Evolutionary conservation across 2,113 vertebrate genomes (phyloP), one percentile per base, ranked within the genome.

Genomic region (Syrrhaptes paradoxus): DNA sequence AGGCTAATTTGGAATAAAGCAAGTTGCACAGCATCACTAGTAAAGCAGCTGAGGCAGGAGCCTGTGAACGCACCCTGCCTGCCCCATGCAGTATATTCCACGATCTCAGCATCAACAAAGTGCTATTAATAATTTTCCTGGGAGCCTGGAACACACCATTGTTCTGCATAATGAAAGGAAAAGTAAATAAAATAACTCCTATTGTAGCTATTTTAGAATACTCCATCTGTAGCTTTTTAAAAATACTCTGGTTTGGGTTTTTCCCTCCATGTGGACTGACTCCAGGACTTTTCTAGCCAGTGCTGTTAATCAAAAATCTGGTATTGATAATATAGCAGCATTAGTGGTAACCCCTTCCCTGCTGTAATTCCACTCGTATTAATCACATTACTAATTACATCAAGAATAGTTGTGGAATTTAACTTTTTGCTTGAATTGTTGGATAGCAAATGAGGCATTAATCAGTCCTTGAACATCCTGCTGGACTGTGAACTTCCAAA

Each of bases 161-260:
- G 82, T 95, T 96, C 70, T 62, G 54, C 58, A 96, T 84, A 94
- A 93, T 87, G 83, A 90, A 92, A 90, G 80, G 85, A 94, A 95
- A 90, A 94, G 76, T 83, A 89, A 94, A 85, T 92, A 93, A 94
- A 93, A 78, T 74, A 77, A 78, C 43, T 68, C 31, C 59, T 85
- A 78, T 80, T 76, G 86, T 91, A 83, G 48, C 48, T 93, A 84
- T 93, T 93, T 95, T 71, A 20, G 93, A 96, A 74, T 77, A 32
- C 22, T 54, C 17, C 5, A 5, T 57, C 58, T 74, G 29, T 72
- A 63, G 32, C 54, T 48, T 83, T 71, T 89, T 31, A 78, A 93
- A 92, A 85, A 72, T 68, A 61, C 26, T 72, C 28, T 67, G 36
- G 21, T 90, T 82, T 78, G 61, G 21, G 51, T 66, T 95, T 79